Conservation (phyloP, 2,113 vertebrate species). For the Aldabrachelys gigantea region DNA sequence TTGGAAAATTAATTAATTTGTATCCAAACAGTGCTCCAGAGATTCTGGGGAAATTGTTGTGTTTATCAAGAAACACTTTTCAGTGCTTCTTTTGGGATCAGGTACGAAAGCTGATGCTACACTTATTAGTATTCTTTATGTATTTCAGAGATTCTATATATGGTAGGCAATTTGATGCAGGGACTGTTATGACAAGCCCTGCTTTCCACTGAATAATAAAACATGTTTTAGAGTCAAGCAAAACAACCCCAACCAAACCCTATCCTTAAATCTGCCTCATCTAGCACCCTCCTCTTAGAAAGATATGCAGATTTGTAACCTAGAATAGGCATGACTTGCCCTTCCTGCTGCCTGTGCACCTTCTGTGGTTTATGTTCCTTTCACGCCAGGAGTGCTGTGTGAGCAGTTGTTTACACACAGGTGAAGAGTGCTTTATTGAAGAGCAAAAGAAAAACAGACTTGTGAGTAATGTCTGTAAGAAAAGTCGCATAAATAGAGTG, state of each 20-base stretch:
- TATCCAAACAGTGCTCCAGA: background rate
- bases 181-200: background rate
- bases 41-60: background rate
- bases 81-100: background rate
- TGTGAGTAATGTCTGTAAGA: background rate
- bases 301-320: constrained; percentile 33
- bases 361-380: background rate
- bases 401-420: rapidly evolving
- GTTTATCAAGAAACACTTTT: background rate
- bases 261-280: constrained; percentile 39
- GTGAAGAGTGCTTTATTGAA: background rate
- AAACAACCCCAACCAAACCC: background rate
- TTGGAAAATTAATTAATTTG: background rate
- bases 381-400: background rate
- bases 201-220: constrained; percentile 37
- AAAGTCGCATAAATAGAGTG: background rate
- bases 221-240: background rate
- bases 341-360: background rate
- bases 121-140: background rate
- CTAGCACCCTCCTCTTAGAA: constrained; percentile 43
- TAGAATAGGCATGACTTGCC: background rate
- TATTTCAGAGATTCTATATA: background rate
- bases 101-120: background rate
- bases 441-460: background rate
- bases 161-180: background rate